Evolutionary conservation across 1,140 invertebrate species (phyloP).

Genomic region (Drosophila punjabiensis): DNA sequence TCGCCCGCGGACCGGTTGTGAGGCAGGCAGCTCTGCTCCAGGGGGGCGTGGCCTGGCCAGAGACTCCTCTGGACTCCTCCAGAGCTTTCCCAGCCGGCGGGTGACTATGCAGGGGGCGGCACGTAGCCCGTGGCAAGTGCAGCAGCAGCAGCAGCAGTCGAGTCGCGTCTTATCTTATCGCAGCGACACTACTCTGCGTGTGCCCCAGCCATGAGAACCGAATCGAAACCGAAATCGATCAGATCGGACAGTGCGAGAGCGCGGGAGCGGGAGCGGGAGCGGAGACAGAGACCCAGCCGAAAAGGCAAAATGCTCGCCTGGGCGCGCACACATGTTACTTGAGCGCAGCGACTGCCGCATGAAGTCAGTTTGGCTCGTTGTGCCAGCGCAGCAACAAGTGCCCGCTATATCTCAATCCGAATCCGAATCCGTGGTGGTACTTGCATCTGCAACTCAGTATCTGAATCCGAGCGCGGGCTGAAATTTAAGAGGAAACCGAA

Average conservation of each 20-base stretch:
- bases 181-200: conserved; percentile 24
- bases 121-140: conserved; percentile 56
- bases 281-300: conserved; percentile 39
- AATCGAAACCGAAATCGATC: conserved; percentile 29
- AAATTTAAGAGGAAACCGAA: conserved; percentile 22
- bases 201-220: conserved; percentile 38
- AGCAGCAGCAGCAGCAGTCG: neutral
- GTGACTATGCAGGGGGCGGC: conserved; percentile 59
- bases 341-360: conserved; percentile 64
- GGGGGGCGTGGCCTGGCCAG: conserved; percentile 14
- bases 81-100: conserved; percentile 22
- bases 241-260: conserved; percentile 28
- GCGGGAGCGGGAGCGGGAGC: conserved; percentile 27
- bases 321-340: conserved; percentile 65
- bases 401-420: conserved; percentile 31
- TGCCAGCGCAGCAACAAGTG: conserved; percentile 80
- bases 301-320: conserved; percentile 41
- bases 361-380: conserved; percentile 79
- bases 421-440: conserved; percentile 15
- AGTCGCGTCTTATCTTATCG: conserved; percentile 61
- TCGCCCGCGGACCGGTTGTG: conserved; percentile 19
- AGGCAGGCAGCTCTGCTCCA: conserved; percentile 14
- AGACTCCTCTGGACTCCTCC: conserved; percentile 16
- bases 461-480: conserved; percentile 16
- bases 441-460: conserved; percentile 16